These are phyloP conservation scores for Nycticryphes semicollaris DNA, from an alignment of 2,113 vertebrate species.

Conservation along the genomic window DNA sequence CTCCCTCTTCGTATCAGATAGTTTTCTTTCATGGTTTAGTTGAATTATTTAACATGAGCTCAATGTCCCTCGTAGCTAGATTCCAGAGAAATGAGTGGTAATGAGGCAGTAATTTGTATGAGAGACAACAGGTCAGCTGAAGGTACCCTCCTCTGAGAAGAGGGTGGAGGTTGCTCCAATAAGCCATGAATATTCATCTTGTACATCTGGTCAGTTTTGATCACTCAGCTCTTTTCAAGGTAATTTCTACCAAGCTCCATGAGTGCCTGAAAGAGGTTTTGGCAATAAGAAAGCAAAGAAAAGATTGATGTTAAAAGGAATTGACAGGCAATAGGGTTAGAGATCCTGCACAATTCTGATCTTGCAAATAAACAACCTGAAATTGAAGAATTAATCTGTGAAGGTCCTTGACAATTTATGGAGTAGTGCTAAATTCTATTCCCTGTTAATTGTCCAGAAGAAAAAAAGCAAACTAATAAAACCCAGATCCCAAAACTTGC, in stretches of 20 bases:
- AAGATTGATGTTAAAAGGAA: constrained; percentile 63
- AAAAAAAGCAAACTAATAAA: neutral
- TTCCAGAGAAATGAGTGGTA: neutral
- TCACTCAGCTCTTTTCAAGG: constrained; percentile 49
- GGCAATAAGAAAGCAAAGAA: constrained; percentile 24
- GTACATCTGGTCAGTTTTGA: constrained; percentile 56
- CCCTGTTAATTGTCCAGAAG: neutral
- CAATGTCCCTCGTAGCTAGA: neutral
- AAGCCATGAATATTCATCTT: constrained; percentile 62
- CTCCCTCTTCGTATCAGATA: neutral
- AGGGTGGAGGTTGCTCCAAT: neutral
- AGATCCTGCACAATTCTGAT: constrained; percentile 50
- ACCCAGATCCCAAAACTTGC: neutral
- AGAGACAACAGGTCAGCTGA: constrained; percentile 19
- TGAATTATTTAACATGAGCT: neutral
- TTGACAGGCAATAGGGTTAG: constrained; percentile 71
- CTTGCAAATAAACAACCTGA: constrained; percentile 58
- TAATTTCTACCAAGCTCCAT: constrained; percentile 32
- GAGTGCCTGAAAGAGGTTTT: constrained; percentile 39
- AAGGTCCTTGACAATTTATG: constrained; percentile 37
- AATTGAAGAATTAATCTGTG: constrained; percentile 65
- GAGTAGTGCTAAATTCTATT: constrained; percentile 6
- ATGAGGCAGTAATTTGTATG: constrained; percentile 13
- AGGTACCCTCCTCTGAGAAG: neutral
- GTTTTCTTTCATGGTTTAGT: neutral